Evolutionary conservation across 2,888 invertebrate genomes (phyloP), one percentile per base, ranked within the genome.

Genomic region (Lasioglossum morio): DNA sequence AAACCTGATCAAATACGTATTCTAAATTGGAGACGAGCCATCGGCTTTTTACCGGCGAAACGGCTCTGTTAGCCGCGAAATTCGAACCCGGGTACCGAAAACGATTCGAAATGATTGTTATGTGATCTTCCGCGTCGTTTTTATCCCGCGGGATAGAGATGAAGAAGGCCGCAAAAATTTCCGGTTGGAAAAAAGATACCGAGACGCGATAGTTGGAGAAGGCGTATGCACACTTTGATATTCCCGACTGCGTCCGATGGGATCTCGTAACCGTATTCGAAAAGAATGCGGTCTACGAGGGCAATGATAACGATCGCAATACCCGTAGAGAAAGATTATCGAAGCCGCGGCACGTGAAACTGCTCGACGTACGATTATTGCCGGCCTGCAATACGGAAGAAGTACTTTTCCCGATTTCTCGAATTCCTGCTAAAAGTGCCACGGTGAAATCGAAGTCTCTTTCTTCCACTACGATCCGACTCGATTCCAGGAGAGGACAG

Each of bases 231-330:
- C 53, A 30, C 23, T 86, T 81, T 78, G 69, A 81, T 86, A 79
- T 76, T 76, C 76, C 46, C 63, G 12, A 14, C 53, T n/a, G 70
- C 37, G 16, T 73, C 46, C 78, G 78, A 70, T 46, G 30, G 73
- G 66, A 73, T 70, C 19, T 74, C 79, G 82, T 87, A 87, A 82
- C 87, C 78, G 77, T 78, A 74, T 80, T 81, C 78, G 77, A 37
- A 73, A 87, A 75, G 80, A 87, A 87, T 66, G 72, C 72, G 80
- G 72, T 86, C 87, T 78, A 46, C 77, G 78, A 77, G 60, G 57
- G 60, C 72, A 79, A 80, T 80, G 86, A 88, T 89, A 82, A 82
- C 86, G 86, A 86, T 86, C 84, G 79, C 77, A 73, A 77, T 82
- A 53, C 66, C 75, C 77, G 77, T 81, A 79, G 83, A 80, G 77